Evolutionary conservation across 1,140 invertebrate species (phyloP), one percentile per base, ranked within the genome.

Genomic region (Calephelis nemesis): DNA sequence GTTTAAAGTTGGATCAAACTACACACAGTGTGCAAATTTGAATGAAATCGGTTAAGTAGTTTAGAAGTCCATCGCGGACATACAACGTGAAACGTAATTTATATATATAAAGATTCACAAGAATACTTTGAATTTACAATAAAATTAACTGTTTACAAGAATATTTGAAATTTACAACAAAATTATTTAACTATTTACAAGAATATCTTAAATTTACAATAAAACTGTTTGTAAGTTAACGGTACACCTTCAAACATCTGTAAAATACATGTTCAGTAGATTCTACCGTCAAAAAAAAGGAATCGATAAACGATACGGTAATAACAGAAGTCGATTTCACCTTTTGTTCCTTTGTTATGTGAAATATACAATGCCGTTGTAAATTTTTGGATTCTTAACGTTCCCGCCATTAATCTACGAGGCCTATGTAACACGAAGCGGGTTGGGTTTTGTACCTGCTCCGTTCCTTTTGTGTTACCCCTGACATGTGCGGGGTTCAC

Each of bases 301-400:
- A 76, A 78, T 69, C 77, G 79, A 83, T 88, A 83, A 85, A 79
- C 78, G 85, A 90, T 88, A 88, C 87, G 85, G 84, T 85, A 87
- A 87, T 90, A 90, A 84, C 86, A 86, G 87, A 82, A 90, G 87
- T 85, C 74, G 85, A 88, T 90, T 77, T 77, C 78, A 83, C 84
- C 85, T 84, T 78, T 91, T 90, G 87, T 89, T 68, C 81, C 81
- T 82, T 91, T 89, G 84, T 89, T 83, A 73, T 58, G 72, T 15
- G 62, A 63, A 64, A 49, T 75, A 77, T 65, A 89, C 88, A 91
- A 91, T 88, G 81, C 83, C 87, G 84, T 91, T 88, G 86, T 90
- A 88, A 89, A 87, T 88, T 90, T 88, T 89, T 90, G 86, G 85
- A 85, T 87, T 89, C 88, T 91, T 86, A 87, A 85, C 87, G 81